Percentiles rank a stretch among this genome's conserved stretches.
Conservation (phyloP, 2,888 invertebrate genomes). For the Bombylius major region DNA sequence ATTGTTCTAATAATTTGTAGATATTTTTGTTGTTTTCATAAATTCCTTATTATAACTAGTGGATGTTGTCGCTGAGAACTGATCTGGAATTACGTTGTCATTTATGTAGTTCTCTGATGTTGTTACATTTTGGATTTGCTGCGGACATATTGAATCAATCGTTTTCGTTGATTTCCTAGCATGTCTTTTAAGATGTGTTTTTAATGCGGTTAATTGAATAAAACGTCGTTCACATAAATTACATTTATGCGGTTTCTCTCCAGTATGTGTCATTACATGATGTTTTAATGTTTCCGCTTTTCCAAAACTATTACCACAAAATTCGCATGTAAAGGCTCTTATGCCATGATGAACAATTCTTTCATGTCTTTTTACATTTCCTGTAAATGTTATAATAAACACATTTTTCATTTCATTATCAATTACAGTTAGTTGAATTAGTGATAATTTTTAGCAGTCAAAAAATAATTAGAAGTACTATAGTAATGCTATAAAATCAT, state of each 20-base stretch:
- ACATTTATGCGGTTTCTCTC: conserved; percentile 9
- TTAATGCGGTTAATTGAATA: conserved; percentile 8
- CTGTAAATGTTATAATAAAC: background rate
- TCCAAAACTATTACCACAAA: conserved; percentile 9
- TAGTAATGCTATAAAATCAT: too few species aligned
- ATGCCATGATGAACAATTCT: conserved; percentile 10
- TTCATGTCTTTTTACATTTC: conserved; percentile 9
- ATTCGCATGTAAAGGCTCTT: conserved; percentile 4
- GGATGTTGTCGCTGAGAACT: too few species aligned
- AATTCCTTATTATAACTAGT: too few species aligned
- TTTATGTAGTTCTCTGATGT: too few species aligned
- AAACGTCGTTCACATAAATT: conserved; percentile 6
- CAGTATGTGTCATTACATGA: conserved; percentile 11
- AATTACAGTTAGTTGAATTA: too few species aligned
- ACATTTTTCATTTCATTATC: background rate
- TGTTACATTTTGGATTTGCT: too few species aligned
- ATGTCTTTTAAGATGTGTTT: conserved; percentile 8
- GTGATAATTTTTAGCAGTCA: too few species aligned
- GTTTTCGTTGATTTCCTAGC: background rate
- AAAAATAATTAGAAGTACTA: too few species aligned
- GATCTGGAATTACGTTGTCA: too few species aligned
- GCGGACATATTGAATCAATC: too few species aligned
- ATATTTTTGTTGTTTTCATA: too few species aligned
- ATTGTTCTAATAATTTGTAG: too few species aligned
- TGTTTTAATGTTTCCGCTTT: conserved; percentile 10